Base-by-base conservation (phyloP, 2,888 invertebrate species). In the Pterostichus niger region DNA sequence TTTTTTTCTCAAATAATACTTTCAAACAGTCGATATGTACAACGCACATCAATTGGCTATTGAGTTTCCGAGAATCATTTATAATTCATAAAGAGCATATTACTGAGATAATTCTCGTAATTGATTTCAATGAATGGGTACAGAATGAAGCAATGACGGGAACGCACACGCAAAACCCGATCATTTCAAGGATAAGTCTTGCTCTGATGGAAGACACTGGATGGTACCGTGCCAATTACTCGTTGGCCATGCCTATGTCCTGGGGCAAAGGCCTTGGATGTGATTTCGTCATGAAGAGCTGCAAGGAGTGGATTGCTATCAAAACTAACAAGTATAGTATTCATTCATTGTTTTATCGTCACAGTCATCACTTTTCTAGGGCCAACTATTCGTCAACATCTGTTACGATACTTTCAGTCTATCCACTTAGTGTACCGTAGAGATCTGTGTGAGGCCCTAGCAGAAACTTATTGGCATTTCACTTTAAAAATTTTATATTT, bases 131-230 rank as follows among this genome's bases (percentile, higher is more conserved):
- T 40, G 7, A 40, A 40, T 40, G 40, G 9, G 1, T 40, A 9
- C 40, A 98, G 97, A 99, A 99, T 90, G 99, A 99, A 91, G 99
- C 99, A 0, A 99, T 99, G 99, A 99, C 99, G 0, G 99, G 99
- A 1, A 99, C 98, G 0, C 99, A 99, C 90, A 99, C 99, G 0
- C 99, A 99, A 90, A 98, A 98, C 91, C 98, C 99, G 0, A 97
- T 98, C 0, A 99, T 99, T 90, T 98, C 98, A 0, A 92, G 98
- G 17, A 94, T 99, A 80, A 98, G 99, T 0, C 92, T 99, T 85
- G 99, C 99, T 0, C 91, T 99, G 85, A 96, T 99, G 97, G 99
- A 99, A 89, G 99, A 99, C 89, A 98, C 98, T 0, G 99, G 99
- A 84, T 99, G 98, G 98, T 99, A 99, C 90, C 92, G 93, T 11